Conservation (phyloP, 1,140 invertebrate species). For the Lepidurus apus region DNA sequence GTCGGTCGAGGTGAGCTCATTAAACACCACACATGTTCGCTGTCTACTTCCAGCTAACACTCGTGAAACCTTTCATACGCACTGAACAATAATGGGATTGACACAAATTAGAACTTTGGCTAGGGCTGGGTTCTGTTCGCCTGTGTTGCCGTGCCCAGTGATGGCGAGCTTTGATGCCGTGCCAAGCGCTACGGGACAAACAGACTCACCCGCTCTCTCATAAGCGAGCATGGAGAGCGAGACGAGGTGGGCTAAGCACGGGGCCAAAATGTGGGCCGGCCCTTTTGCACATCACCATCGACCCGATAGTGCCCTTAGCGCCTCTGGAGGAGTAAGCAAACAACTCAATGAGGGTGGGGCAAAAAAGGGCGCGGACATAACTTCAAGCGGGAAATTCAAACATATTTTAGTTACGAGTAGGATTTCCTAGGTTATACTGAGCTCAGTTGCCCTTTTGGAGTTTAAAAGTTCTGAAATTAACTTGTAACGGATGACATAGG, state of each 20-base stretch:
- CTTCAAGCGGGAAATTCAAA: not conserved
- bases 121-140: slow-evolving; percentile 13
- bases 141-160: slow-evolving; percentile 11
- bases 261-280: not conserved
- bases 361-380: not conserved
- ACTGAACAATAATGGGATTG: slow-evolving; percentile 19
- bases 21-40: not conserved
- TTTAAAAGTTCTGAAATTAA: too few relatives aligned
- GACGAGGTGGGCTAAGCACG: not conserved
- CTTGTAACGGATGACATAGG: too few relatives aligned
- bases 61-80: slow-evolving; percentile 8
- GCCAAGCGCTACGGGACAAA: not conserved
- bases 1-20: not conserved
- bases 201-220: not conserved
- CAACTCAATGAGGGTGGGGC: slow-evolving; percentile 6
- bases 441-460: too few relatives aligned
- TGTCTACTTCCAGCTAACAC: not conserved
- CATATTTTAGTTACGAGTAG: not conserved
- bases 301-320: not conserved
- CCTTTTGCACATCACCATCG: not conserved
- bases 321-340: slow-evolving; percentile 18
- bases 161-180: slow-evolving; percentile 12
- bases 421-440: too few relatives aligned
- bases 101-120: slow-evolving; percentile 22
- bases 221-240: not conserved